Base-by-base conservation (phyloP, 2,888 invertebrate genomes). In the Elysia crispata region DNA sequence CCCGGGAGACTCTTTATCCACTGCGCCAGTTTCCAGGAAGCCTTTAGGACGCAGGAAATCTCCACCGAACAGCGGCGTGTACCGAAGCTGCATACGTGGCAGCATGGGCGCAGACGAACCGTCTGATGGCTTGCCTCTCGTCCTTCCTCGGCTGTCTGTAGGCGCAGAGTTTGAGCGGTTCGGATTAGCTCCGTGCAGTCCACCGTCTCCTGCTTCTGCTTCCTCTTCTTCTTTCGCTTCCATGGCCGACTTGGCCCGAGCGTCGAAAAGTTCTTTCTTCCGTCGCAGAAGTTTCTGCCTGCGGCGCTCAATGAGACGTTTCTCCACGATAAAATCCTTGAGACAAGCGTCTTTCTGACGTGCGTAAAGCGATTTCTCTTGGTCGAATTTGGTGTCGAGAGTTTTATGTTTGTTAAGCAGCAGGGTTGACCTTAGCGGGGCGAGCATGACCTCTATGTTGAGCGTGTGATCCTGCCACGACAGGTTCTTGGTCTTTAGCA, bases 331-430 rank as follows among this genome's bases (percentile, higher is more conserved):
- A 50, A 83, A 84, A 72, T 86, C 84, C 66, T 86, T 83, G 50
- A 88, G 30, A 54, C 80, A 82, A 11, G 86, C 84, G 11, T 82
- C 79, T 62, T 83, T 81, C 79, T 88, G 87, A 31, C 83, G 84
- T n/a, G 87, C 86, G 54, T 84, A 86, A 18, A 85, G 82, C 8
- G 83, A 80, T 1, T 82, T 83, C 30, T 83, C 85, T 67, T 85
- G 84, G 25, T 84, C 79, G 77, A 83, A 86, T 70, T 86, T 86
- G 13, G 86, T 85, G 64, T 83, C 83, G 31, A 88, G 83, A 0
- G 87, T 84, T 76, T 87, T 87, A 79, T 89, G 89, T 80, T 89
- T 89, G 80, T 88, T 89, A 54, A 86, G 83, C n/a, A 89, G 83
- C n/a, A 89, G 85, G 15, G 86, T 86, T 0, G 86, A 86, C 25